A percentile compares a stretch with the other conserved stretches of the same genome.
Evolutionary conservation across 2,797 vertebrate genomes (phyloP).

Genomic region (Muraenolepis orangiensis): DNA sequence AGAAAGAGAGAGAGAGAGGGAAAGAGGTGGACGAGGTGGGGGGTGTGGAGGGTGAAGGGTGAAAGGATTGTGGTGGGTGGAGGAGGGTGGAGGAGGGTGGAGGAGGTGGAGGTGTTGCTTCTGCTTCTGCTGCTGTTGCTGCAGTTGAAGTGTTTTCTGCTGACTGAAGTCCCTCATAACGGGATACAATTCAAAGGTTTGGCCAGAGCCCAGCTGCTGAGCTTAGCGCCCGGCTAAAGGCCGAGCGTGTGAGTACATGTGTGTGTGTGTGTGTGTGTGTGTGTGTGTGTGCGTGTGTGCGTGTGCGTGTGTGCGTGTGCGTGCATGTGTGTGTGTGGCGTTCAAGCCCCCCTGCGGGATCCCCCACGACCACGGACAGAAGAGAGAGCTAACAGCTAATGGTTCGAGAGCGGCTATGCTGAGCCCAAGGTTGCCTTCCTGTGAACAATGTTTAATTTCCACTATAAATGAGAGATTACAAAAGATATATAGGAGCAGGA

Average conservation of each 20-base stretch:
- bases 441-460: constrained; percentile 2
- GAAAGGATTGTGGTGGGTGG: too few species aligned
- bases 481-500: too few species aligned
- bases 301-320: not conserved
- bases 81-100: not conserved
- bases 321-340: too few species aligned
- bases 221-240: constrained; percentile 66
- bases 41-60: not conserved
- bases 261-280: not conserved
- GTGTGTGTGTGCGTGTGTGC: not conserved
- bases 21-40: constrained; percentile 3
- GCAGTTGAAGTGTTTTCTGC: constrained; percentile 68
- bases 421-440: constrained; percentile 19
- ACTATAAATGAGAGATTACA: constrained; percentile 9
- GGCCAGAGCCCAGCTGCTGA: constrained; percentile 69
- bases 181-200: constrained; percentile 74
- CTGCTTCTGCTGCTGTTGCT: constrained; percentile 1
- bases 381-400: constrained; percentile 21
- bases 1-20: constrained; percentile 9
- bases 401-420: constrained; percentile 11
- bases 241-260: constrained; percentile 23
- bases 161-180: constrained; percentile 73
- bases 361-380: constrained; percentile 29
- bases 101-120: constrained; percentile 25
- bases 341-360: constrained; percentile 26